These are phyloP conservation scores for Miltochrista miniata DNA, from an alignment of 2,888 invertebrate species.

Conservation along the genomic window DNA sequence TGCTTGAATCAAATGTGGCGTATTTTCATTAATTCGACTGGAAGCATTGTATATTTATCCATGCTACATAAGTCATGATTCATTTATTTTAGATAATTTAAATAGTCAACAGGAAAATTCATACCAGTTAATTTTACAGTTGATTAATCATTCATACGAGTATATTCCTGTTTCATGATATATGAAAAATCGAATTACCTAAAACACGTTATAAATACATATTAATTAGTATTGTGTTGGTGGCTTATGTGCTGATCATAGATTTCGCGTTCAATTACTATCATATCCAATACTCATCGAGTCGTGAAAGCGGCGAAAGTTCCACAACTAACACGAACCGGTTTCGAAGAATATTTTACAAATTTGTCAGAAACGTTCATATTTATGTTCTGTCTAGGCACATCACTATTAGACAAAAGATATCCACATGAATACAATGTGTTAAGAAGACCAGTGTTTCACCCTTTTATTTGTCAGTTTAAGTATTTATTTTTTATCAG, in stretches of 20 bases:
- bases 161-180: neutral
- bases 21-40: neutral
- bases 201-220: conserved; percentile 14
- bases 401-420: neutral
- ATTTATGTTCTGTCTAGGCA: neutral
- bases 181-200: conserved; percentile 2
- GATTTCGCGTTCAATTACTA: conserved; percentile 61
- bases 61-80: conserved; percentile 6
- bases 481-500: neutral
- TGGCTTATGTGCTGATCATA: conserved; percentile 49
- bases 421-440: neutral
- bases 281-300: conserved; percentile 44
- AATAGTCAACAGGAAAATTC: conserved; percentile 42
- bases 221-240: conserved; percentile 27
- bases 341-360: conserved; percentile 43
- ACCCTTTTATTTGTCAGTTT: neutral
- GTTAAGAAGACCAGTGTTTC: neutral
- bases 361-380: conserved; percentile 27
- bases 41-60: no score
- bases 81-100: conserved; percentile 16
- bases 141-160: neutral
- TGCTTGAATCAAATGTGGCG: no score
- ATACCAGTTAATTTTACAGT: neutral
- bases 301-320: conserved; percentile 78
- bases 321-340: conserved; percentile 56